phyloP scores from a whole-genome alignment of 2,113 vertebrate species.

The Platichthys stellatus region DNA sequence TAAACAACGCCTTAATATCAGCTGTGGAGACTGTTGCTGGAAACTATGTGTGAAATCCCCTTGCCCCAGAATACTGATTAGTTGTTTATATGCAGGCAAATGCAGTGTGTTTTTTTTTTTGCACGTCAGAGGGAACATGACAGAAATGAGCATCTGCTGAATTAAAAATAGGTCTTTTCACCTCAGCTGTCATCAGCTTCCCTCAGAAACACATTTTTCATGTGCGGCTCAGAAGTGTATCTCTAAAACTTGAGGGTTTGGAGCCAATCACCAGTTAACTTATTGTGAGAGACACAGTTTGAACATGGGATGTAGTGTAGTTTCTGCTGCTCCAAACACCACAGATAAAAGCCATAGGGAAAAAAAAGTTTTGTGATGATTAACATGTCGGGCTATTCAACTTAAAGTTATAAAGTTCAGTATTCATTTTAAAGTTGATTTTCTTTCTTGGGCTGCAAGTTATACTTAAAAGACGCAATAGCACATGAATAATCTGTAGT shows the following conservation, averaged over 20 bases:
- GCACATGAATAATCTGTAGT: too few species aligned
- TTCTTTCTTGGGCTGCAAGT: neutral
- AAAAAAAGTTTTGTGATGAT: too few species aligned
- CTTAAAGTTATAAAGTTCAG: too few species aligned
- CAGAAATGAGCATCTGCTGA: slow-evolving; percentile 57
- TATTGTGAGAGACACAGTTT: neutral
- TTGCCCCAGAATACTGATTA: slow-evolving; percentile 67
- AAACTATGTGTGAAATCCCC: slow-evolving; percentile 33
- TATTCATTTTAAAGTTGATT: too few species aligned
- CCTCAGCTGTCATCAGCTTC: slow-evolving; percentile 15
- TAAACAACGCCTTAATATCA: slow-evolving; percentile 55
- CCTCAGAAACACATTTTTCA: slow-evolving; percentile 14
- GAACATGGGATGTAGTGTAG: neutral
- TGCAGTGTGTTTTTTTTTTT: slow-evolving; percentile 20
- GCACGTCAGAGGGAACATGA: slow-evolving; percentile 55
- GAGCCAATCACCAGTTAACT: too few species aligned
- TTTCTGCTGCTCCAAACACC: neutral
- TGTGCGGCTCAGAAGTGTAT: neutral
- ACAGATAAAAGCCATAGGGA: too few species aligned
- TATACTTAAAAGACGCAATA: too few species aligned
- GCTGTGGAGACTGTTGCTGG: slow-evolving; percentile 38
- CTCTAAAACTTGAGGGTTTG: slow-evolving; percentile 1
- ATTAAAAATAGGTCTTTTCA: slow-evolving; percentile 51
- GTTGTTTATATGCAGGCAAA: slow-evolving; percentile 54
- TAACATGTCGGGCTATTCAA: too few species aligned